Evolutionary conservation across 2,113 vertebrate species (phyloP), one percentile per base, ranked within the genome.

Genomic region (Chaetodon trifascialis): DNA sequence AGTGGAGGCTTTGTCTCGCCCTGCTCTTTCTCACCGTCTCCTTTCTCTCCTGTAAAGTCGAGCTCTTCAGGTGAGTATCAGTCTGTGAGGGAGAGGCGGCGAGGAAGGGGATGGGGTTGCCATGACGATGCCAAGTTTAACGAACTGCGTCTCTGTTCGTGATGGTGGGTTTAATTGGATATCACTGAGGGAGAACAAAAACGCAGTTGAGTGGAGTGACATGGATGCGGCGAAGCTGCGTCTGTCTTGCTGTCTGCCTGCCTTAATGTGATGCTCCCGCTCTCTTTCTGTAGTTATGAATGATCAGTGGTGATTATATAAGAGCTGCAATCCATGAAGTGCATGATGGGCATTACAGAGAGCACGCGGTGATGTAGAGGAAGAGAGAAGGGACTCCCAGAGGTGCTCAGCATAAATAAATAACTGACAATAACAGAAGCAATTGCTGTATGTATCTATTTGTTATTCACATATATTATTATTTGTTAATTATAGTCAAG

Each of bases 221-320:
- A 64, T 64, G 74, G 83, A 76, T 65, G 60, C 23, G 47, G 21
- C 51, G 14, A 17, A 14, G 73, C 67, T 47, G 34, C 25, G 66
- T 49, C 42, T 59, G 40, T 54, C 23, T 12, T 1, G 21, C 36
- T 56, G 49, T 40, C 70, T 38, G 70, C 47, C 17, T n/a, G 36
- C 51, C 77, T 77, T 38, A 11, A 16, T n/a, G 51, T 77, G 56
- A 10, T 4, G 23, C 49, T 59, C 23, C 55, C 23, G 21, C 7
- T 56, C 46, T 82, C 21, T 75, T 44, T 65, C 19, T 65, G 70
- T 77, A 25, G 25, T 79, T 66, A 44, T 87, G 82, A 86, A 82
- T 92, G 85, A 85, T 90, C 77, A 84, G 87, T 76, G 70, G 38
- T 36, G 44, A 84, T 90, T 77, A 78, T 52, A 23, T 79, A 86